Evolutionary conservation across 2,113 vertebrate species (phyloP).

Genomic region (Pollachius pollachius): DNA sequence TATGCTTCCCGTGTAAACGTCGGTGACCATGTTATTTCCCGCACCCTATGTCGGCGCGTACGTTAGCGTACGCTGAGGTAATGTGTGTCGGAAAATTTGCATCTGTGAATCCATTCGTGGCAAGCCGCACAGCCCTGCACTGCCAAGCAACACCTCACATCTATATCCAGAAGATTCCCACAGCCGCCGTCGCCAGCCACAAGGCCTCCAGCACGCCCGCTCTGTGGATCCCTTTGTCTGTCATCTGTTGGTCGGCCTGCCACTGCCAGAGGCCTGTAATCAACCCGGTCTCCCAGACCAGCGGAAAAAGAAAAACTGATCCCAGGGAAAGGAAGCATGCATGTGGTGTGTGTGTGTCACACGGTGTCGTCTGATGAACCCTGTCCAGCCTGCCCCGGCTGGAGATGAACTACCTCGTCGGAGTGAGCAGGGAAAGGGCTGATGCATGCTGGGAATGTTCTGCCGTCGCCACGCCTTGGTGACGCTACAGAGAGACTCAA

Average conservation of each 20-base stretch:
- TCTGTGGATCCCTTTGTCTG: slow-evolving; percentile 52
- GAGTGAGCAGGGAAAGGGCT: too few species aligned
- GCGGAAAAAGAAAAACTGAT: slow-evolving; percentile 26
- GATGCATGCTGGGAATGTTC: too few species aligned
- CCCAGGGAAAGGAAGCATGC: too few species aligned
- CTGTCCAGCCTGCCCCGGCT: slow-evolving; percentile 1
- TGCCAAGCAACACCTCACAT: slow-evolving; percentile 35
- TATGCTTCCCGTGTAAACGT: too few species aligned
- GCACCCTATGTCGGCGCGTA: neutral
- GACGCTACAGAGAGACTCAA: too few species aligned
- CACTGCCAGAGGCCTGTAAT: slow-evolving; percentile 57
- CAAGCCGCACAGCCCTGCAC: slow-evolving; percentile 9
- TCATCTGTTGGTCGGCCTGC: slow-evolving; percentile 47
- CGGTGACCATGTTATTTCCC: neutral
- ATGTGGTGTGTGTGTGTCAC: too few species aligned
- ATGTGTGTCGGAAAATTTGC: slow-evolving; percentile 2
- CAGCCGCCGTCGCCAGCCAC: slow-evolving; percentile 33
- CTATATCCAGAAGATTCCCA: slow-evolving; percentile 43
- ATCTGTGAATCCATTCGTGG: slow-evolving; percentile 26
- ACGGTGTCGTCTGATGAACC: too few species aligned
- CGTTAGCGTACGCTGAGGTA: neutral
- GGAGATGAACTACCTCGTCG: too few species aligned
- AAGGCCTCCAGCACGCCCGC: slow-evolving; percentile 27
- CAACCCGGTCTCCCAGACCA: slow-evolving; percentile 29
- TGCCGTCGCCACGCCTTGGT: too few species aligned